Base-by-base conservation (phyloP, 2,888 invertebrate species). In the Girardia tigrina region DNA sequence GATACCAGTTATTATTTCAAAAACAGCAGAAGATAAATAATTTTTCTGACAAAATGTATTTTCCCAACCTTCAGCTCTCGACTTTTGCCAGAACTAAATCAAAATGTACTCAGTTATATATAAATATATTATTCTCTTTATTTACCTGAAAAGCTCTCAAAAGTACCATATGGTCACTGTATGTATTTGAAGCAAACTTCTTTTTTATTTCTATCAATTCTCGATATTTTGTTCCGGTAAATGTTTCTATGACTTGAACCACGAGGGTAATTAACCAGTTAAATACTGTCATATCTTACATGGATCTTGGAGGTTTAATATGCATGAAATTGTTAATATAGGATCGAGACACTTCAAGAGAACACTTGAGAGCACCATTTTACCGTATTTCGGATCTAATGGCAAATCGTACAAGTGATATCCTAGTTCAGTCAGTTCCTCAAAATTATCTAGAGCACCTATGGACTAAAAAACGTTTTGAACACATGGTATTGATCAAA, bases 261-360 rank as follows among this genome's bases (percentile, higher is more conserved):
- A 36, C 16, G 8, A 36, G 12, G 36, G 16, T 36, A 36, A 12
- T 36, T 8, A 36, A 36, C 16, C 36, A 8, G 16, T 36, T 12
- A 12, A 36, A 12, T 36, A 12, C 16, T 36, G 36, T 36, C 16
- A 12, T 36, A 36, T 72, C 73, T 72, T 8, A 72, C 73, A 75
- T 16, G 76, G 75, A 29, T 75, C 89, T 86, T 88, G 88, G 81
- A 89, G 88, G 0, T 92, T 90, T 79, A 94, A 87, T 78, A 89
- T 88, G 81, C 93, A 90, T 0, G 91, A 91, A 56, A 98, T 90
- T 0, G 94, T 94, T 75, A 93, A 85, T 29, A 97, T 87, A 0
- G 95, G 94, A 83, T 94, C 92, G 36, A 94, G 86, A 83, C 97
- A 98, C 83, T 91, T 91, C 79, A 94, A 88, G 1, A 93, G 90